These are phyloP conservation scores for Microtus pennsylvanicus DNA, from an alignment of 2,113 vertebrate species.

Conservation along the genomic window DNA sequence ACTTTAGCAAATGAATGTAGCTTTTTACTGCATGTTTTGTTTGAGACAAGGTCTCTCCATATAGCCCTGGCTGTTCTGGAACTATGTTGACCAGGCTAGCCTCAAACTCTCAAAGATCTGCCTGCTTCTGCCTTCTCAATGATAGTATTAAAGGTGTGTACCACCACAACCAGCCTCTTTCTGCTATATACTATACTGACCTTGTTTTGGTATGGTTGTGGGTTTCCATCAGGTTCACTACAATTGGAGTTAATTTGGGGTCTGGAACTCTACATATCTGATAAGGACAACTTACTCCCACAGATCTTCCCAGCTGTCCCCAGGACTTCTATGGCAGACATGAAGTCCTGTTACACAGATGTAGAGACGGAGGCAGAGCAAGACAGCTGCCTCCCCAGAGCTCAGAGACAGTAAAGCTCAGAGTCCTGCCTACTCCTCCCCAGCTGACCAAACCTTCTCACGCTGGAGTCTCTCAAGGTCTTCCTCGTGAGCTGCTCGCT, in stretches of 20 bases:
- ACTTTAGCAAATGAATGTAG: neutral
- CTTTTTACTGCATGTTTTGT: neutral
- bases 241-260: neutral
- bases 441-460: conserved; percentile 88
- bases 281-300: neutral
- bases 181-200: neutral
- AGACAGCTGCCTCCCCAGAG: neutral
- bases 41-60: neutral
- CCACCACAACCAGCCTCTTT: neutral
- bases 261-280: neutral
- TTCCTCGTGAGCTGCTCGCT: conserved; percentile 88
- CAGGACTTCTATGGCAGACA: neutral
- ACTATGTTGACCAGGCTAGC: neutral
- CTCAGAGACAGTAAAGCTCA: neutral
- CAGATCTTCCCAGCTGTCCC: neutral
- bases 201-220: neutral
- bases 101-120: neutral
- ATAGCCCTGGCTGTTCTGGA: neutral
- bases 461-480: conserved; percentile 89
- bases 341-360: neutral
- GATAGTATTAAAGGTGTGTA: no score
- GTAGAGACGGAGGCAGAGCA: neutral
- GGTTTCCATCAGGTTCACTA: neutral
- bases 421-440: neutral
- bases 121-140: neutral